These are phyloP conservation scores for Myotis findleyi DNA, from an alignment of 2,797 vertebrate genomes.

Conservation along the genomic window DNA sequence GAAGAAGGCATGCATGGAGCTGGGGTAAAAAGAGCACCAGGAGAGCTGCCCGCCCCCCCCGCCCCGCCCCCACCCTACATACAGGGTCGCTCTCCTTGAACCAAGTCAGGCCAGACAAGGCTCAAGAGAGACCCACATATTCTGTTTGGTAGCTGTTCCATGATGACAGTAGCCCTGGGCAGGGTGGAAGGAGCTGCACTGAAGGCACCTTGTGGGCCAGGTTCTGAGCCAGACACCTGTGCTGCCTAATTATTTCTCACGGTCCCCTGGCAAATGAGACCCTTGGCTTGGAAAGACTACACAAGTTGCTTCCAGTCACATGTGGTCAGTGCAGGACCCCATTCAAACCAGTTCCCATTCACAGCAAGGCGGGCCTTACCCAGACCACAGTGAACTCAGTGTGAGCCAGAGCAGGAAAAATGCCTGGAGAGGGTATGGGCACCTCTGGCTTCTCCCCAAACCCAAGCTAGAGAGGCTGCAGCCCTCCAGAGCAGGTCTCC, in stretches of 20 bases:
- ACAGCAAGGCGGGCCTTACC: neutral
- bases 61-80: fast-evolving
- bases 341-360: neutral
- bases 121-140: too few species aligned
- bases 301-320: neutral
- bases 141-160: neutral
- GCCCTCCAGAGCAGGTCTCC: neutral
- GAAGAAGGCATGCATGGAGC: neutral
- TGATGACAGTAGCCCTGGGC: neutral
- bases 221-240: neutral
- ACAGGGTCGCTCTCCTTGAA: neutral
- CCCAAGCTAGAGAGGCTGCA: too few species aligned
- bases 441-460: neutral
- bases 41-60: too few species aligned
- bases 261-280: neutral
- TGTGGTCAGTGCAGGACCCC: neutral
- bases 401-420: too few species aligned
- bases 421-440: neutral
- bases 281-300: neutral
- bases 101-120: neutral
- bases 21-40: too few species aligned
- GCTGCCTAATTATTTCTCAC: neutral
- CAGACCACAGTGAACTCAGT: neutral
- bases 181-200: neutral
- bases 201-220: neutral